Evolutionary conservation across 2,888 invertebrate species (phyloP).

Genomic region (Dasysyrphus albostriatus): DNA sequence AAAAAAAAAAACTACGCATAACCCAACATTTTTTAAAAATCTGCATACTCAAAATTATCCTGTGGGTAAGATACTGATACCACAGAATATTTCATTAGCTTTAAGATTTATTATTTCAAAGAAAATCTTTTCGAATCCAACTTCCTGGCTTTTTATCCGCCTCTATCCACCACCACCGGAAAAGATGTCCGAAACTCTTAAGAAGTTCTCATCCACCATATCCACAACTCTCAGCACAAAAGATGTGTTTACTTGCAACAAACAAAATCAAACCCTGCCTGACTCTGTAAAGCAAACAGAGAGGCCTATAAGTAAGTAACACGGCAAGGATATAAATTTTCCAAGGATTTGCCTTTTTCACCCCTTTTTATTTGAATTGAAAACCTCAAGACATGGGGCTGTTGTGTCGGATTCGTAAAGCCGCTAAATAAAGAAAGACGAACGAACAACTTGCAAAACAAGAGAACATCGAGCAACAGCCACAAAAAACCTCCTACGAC

Average conservation of each 20-base stretch:
- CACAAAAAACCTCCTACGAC: slow-evolving; percentile 37
- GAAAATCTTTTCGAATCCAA: slow-evolving; percentile 41
- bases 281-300: slow-evolving; percentile 1
- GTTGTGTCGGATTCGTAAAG: slow-evolving; percentile 36
- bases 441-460: slow-evolving; percentile 66
- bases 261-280: slow-evolving; percentile 57
- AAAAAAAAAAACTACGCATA: too few species aligned
- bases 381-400: slow-evolving; percentile 70
- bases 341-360: slow-evolving; percentile 72
- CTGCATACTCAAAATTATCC: neutral
- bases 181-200: slow-evolving; percentile 51
- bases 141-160: slow-evolving; percentile 42
- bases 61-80: too few species aligned
- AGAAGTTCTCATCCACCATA: slow-evolving; percentile 52
- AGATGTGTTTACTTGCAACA: slow-evolving; percentile 64
- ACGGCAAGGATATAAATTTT: slow-evolving; percentile 65
- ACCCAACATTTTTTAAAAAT: too few species aligned
- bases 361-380: slow-evolving; percentile 75
- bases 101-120: slow-evolving; percentile 53
- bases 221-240: slow-evolving; percentile 54
- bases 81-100: slow-evolving; percentile 30
- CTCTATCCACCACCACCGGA: neutral
- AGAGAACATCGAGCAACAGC: slow-evolving; percentile 41
- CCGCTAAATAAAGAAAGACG: slow-evolving; percentile 71
- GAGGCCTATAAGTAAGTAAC: slow-evolving; percentile 54